These are phyloP conservation scores for Acronicta aceris DNA, from an alignment of 2,888 invertebrate genomes.

Conservation along the genomic window DNA sequence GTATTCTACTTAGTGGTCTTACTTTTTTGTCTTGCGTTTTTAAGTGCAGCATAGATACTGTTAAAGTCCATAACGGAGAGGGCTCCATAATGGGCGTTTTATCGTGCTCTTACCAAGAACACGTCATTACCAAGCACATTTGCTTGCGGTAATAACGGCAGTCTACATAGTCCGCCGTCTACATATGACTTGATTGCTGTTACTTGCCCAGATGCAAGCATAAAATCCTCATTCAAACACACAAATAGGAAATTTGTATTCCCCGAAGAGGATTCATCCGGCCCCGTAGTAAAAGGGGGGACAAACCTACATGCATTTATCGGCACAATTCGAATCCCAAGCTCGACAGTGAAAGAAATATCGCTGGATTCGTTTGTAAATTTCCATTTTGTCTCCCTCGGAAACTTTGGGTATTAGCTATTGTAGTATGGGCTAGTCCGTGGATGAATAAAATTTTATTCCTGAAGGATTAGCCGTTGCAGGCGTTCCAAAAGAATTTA, in stretches of 20 bases:
- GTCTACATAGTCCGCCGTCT: conserved; percentile 31
- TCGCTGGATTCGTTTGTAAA: conserved; percentile 6
- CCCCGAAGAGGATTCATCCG: conserved; percentile 1
- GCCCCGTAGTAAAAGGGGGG: conserved; percentile 14
- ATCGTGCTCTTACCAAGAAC: conserved; percentile 46
- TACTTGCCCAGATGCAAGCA: conserved; percentile 15
- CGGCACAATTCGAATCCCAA: conserved; percentile 6
- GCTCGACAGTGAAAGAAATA: conserved; percentile 13
- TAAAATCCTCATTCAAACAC: conserved; percentile 8
- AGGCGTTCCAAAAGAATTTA: too few species aligned
- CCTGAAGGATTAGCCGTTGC: too few species aligned
- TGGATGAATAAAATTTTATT: too few species aligned
- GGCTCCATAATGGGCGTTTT: conserved; percentile 39
- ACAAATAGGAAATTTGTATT: conserved; percentile 14
- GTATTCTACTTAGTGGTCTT: not conserved
- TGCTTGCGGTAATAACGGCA: conserved; percentile 45
- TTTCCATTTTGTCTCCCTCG: not conserved
- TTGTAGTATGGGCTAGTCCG: too few species aligned
- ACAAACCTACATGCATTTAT: conserved; percentile 16
- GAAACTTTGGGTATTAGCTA: not conserved
- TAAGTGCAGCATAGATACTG: not conserved
- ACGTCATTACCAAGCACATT: conserved; percentile 42
- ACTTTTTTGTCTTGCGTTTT: too few species aligned
- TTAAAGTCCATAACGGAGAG: conserved; percentile 15
- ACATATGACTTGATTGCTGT: conserved; percentile 18